phyloP scores from a whole-genome alignment of 2,797 vertebrate species.

The Sebastes reedi region DNA sequence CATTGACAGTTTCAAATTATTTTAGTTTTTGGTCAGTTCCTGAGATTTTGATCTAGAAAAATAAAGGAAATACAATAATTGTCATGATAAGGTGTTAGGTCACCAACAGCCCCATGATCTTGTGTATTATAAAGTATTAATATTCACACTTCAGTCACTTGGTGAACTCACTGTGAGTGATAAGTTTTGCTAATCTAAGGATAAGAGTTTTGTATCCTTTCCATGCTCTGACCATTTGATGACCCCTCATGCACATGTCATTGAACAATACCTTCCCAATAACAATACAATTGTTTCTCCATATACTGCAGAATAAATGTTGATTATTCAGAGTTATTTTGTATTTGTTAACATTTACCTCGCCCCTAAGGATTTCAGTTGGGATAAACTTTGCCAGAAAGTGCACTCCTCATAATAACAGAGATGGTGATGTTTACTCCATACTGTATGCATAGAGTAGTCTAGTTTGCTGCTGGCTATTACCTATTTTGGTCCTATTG shows the following conservation, averaged over 20 bases:
- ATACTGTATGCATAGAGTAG: background rate
- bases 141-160: background rate
- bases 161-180: background rate
- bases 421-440: constrained; percentile 8
- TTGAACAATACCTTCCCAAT: background rate
- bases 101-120: background rate
- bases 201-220: background rate
- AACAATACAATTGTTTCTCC: background rate
- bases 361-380: background rate
- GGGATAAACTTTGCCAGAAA: background rate
- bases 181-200: background rate
- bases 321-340: constrained; percentile 11
- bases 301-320: background rate
- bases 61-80: background rate
- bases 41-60: background rate
- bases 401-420: background rate
- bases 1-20: no score
- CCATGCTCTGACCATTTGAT: background rate
- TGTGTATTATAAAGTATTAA: background rate
- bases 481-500: background rate
- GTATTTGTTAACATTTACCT: constrained; percentile 8
- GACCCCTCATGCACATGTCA: background rate
- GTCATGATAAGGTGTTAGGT: background rate
- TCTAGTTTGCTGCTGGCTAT: background rate
- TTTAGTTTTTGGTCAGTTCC: background rate